Evolutionary conservation across 2,797 vertebrate genomes (phyloP).

Genomic region (Gallirallus australis): DNA sequence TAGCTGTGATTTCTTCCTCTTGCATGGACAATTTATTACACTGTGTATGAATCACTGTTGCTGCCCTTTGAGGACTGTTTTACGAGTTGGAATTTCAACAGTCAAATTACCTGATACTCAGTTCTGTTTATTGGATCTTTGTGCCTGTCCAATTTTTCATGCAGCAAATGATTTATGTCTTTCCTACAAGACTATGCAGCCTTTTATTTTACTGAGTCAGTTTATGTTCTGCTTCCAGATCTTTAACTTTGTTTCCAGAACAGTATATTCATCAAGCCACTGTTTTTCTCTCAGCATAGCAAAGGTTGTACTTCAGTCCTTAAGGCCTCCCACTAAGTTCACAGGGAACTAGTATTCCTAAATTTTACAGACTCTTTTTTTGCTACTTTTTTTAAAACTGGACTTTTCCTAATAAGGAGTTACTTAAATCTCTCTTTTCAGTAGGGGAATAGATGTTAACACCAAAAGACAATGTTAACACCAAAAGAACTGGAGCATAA

Average conservation of each 20-base stretch:
- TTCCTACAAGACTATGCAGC: not conserved
- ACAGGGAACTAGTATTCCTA: not conserved
- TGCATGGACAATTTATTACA: not conserved
- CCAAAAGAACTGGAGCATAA: not conserved
- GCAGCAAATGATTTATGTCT: not conserved
- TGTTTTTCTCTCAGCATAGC: not conserved
- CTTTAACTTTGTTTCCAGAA: constrained; percentile 6
- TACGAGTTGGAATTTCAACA: not conserved
- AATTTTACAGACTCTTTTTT: not conserved
- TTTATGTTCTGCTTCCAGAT: not conserved
- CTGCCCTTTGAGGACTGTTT: not conserved
- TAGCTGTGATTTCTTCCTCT: not conserved
- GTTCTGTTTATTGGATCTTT: not conserved
- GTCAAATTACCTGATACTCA: not conserved
- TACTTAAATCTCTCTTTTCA: not conserved
- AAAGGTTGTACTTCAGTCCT: not conserved
- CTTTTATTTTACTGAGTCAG: not conserved
- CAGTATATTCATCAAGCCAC: not conserved
- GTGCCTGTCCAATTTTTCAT: not conserved
- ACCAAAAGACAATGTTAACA: too few relatives aligned
- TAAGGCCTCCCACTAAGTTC: not conserved
- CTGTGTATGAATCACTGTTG: not conserved
- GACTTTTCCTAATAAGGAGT: not conserved
- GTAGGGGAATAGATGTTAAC: not conserved
- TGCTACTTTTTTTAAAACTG: not conserved